A percentile compares a stretch with the other conserved stretches of the same genome.
Conservation (phyloP, 2,797 vertebrate species). For the Enteromius fasciolatus region DNA sequence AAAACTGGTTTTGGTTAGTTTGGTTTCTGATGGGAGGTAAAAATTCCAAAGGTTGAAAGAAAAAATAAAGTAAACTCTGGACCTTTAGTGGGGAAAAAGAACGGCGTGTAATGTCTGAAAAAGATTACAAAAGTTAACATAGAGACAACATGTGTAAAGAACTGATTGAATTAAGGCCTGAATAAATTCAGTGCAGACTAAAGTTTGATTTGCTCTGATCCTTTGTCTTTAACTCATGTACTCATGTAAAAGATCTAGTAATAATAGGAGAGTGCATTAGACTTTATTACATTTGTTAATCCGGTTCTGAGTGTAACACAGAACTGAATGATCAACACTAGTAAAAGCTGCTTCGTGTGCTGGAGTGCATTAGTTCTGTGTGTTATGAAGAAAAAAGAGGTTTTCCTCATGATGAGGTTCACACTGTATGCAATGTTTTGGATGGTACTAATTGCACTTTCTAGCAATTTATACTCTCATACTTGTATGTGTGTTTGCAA, state of each 20-base stretch:
- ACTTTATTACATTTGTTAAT: slow-evolving; percentile 37
- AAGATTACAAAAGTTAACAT: background rate
- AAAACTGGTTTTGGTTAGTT: slow-evolving; percentile 56
- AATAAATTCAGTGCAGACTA: background rate
- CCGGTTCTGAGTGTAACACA: background rate
- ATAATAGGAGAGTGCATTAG: background rate
- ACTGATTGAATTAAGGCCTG: background rate
- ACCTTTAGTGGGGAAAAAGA: slow-evolving; percentile 5
- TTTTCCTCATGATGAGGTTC: background rate
- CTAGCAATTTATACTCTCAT: slow-evolving; percentile 75
- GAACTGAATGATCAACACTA: slow-evolving; percentile 42
- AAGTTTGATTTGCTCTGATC: slow-evolving; percentile 15
- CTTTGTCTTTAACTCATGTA: slow-evolving; percentile 1
- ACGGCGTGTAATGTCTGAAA: background rate
- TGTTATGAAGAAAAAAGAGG: slow-evolving; percentile 4
- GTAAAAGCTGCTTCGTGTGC: background rate
- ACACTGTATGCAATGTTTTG: slow-evolving; percentile 24
- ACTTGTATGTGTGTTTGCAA: slow-evolving; percentile 41
- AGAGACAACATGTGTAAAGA: background rate
- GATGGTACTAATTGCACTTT: slow-evolving; percentile 81
- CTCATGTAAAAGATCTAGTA: slow-evolving; percentile 8
- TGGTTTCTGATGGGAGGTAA: slow-evolving; percentile 52
- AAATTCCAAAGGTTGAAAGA: slow-evolving; percentile 49
- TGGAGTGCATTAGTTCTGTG: slow-evolving; percentile 15
- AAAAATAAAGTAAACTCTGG: slow-evolving; percentile 36